Conservation (phyloP, 2,113 vertebrate genomes). For the Trogon melanurus region DNA sequence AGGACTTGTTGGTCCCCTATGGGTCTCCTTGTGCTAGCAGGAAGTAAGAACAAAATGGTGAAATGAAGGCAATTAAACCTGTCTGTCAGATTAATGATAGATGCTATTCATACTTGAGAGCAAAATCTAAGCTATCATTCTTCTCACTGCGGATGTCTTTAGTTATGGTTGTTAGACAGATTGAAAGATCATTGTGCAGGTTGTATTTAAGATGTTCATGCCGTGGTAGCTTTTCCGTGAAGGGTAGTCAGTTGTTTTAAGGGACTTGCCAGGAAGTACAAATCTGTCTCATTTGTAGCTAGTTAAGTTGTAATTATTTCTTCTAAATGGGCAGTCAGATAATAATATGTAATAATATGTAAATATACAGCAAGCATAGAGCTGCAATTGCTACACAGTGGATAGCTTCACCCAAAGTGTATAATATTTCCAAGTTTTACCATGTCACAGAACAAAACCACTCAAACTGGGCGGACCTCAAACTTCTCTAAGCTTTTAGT, state of each 20-base stretch:
- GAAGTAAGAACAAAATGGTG: constrained; percentile 43
- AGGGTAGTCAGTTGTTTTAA: constrained; percentile 65
- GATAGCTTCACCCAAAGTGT: neutral
- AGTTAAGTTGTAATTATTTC: constrained; percentile 66
- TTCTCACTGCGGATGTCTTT: constrained; percentile 55
- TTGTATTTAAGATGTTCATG: constrained; percentile 73
- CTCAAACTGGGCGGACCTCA: neutral
- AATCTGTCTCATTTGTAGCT: constrained; percentile 71
- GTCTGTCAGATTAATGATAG: constrained; percentile 65
- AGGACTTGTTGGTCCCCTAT: neutral
- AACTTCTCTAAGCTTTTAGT: neutral
- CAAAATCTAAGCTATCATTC: constrained; percentile 67
- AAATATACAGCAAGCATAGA: constrained; percentile 51
- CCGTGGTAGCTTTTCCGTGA: constrained; percentile 58
- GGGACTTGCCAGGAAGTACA: constrained; percentile 73
- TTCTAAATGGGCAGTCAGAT: constrained; percentile 58
- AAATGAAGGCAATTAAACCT: constrained; percentile 60
- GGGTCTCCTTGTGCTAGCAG: neutral
- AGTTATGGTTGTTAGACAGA: constrained; percentile 76
- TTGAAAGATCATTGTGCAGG: constrained; percentile 70
- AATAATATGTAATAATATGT: constrained; percentile 44
- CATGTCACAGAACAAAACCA: neutral
- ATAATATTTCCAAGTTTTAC: neutral
- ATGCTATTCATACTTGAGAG: constrained; percentile 55
- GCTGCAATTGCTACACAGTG: constrained; percentile 1